Evolutionary conservation across 1,140 invertebrate species (phyloP), one percentile per base, ranked within the genome.

Genomic region (Scaptodrosophila lebanonensis): DNA sequence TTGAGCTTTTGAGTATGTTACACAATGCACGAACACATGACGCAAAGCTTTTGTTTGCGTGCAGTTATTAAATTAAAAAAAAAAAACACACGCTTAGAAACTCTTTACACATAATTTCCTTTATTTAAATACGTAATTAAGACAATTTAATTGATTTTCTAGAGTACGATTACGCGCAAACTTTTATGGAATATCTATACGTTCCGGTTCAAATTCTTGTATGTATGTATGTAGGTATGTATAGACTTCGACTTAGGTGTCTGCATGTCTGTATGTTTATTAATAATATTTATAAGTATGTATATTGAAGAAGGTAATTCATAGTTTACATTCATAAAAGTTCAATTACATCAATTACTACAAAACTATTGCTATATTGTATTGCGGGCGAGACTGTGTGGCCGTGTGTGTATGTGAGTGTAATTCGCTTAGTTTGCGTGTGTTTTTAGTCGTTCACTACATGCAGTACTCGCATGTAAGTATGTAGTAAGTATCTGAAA

Each of bases 301-400:
- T 79, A 77, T 77, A 60, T 66, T 73, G 69, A 64, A 77, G 54
- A 72, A 73, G 73, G 68, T 79, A 77, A 73, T 63, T 39, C 73
- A 77, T 79, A 77, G 73, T 77, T 77, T 79, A 77, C 73, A 79
- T 68, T 79, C 73, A 77, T 77, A 75, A 77, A 77, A 72, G 73
- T 77, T 77, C 73, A 77, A 79, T 77, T 77, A 77, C 73, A 77
- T 77, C 75, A 79, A 77, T 72, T 79, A 52, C 72, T 77, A 77
- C 72, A 71, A 77, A 77, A 77, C 72, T 77, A 77, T 77, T 77
- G 69, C 66, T n/a, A n/a, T n/a, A n/a, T n/a, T n/a, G n/a, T n/a
- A n/a, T n/a, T n/a, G n/a, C n/a, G n/a, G n/a, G n/a, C n/a, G n/a
- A n/a, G n/a, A n/a, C n/a, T n/a, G n/a, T n/a, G n/a, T n/a, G n/a